Evolutionary conservation across 2,888 invertebrate genomes (phyloP).

Genomic region (Crossocerus cetratus): DNA sequence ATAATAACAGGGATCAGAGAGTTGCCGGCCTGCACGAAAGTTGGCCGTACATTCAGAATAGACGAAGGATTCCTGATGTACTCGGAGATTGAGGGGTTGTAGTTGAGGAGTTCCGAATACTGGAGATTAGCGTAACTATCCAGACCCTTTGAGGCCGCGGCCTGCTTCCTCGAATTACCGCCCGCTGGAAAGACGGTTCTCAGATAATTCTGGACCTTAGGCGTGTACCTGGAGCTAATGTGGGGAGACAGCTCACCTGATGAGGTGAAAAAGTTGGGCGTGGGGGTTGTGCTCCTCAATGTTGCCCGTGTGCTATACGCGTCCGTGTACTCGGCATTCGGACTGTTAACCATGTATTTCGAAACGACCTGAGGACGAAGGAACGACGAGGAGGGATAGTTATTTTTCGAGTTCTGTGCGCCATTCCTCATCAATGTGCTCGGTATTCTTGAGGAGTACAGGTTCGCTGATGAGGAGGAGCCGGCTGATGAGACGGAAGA

Average conservation of each 20-base stretch:
- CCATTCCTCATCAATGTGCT: neutral
- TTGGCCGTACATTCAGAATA: slow-evolving; percentile 73
- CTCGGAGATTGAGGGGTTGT: slow-evolving; percentile 74
- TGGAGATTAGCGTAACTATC: slow-evolving; percentile 53
- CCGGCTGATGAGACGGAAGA: slow-evolving; percentile 7
- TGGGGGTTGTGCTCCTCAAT: slow-evolving; percentile 32
- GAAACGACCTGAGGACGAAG: slow-evolving; percentile 22
- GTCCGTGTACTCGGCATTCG: slow-evolving; percentile 65
- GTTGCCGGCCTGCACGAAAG: slow-evolving; percentile 73
- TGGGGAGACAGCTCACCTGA: slow-evolving; percentile 50
- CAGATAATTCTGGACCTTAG: slow-evolving; percentile 62
- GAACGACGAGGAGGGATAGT: slow-evolving; percentile 1
- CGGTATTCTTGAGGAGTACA: neutral
- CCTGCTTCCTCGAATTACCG: slow-evolving; percentile 29
- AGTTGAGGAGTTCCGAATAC: slow-evolving; percentile 69
- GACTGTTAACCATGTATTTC: slow-evolving; percentile 64
- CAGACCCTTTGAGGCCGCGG: slow-evolving; percentile 11
- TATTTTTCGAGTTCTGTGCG: slow-evolving; percentile 1
- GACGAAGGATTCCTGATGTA: slow-evolving; percentile 73
- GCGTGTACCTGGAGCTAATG: slow-evolving; percentile 55
- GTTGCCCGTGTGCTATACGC: slow-evolving; percentile 39
- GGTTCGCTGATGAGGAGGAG: neutral
- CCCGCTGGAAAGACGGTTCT: slow-evolving; percentile 26
- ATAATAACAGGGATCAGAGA: slow-evolving; percentile 74
- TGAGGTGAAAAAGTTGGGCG: slow-evolving; percentile 36